phyloP scores from a whole-genome alignment of 2,113 vertebrate genomes.

The Chionomys nivalis region DNA sequence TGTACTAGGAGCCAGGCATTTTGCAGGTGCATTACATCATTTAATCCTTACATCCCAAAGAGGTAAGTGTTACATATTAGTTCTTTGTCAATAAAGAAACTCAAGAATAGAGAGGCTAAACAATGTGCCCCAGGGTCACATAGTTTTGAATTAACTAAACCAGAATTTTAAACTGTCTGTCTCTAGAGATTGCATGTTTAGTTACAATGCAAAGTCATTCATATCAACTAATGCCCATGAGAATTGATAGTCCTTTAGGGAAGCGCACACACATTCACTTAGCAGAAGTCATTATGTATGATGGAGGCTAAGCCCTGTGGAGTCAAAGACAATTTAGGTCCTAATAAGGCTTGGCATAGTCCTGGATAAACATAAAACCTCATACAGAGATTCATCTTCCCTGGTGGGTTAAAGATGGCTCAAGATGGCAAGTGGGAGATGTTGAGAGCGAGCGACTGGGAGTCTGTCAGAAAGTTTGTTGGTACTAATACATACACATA shows the following conservation, averaged over 20 bases:
- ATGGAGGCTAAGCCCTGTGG: neutral
- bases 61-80: conserved; percentile 16
- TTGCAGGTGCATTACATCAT: neutral
- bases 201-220: neutral
- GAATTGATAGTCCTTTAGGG: neutral
- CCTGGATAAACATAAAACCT: neutral
- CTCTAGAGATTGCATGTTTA: neutral
- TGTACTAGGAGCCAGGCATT: neutral
- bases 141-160: neutral
- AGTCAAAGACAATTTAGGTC: conserved; percentile 5
- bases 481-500: neutral
- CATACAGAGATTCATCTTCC: neutral
- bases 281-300: neutral
- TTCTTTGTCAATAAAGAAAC: conserved; percentile 16
- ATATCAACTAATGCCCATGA: neutral
- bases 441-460: neutral
- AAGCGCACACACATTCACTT: neutral
- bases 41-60: neutral
- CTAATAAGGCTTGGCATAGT: neutral
- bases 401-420: neutral
- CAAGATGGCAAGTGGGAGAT: neutral
- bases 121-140: neutral
- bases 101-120: neutral
- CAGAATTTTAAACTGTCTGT: conserved; percentile 3
- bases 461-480: neutral